Evolutionary conservation across 2,888 invertebrate genomes (phyloP).

Genomic region (Patella depressa): DNA sequence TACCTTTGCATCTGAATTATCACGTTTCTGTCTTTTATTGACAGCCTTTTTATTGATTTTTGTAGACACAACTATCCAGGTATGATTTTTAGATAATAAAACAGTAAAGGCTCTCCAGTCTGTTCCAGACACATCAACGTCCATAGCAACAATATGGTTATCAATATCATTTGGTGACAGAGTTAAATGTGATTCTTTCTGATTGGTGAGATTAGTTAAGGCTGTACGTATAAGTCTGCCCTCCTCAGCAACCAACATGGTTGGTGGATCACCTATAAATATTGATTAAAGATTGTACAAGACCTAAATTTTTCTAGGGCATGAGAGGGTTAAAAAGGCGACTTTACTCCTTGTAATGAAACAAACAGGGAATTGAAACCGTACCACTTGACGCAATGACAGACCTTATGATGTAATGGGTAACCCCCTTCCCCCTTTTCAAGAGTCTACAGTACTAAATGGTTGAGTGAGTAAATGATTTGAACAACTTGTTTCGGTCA

Average conservation of each 20-base stretch:
- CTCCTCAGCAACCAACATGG: slow-evolving; percentile 46
- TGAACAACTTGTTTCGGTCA: too few relatives aligned
- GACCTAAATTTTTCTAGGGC: too few relatives aligned
- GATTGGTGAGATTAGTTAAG: background rate
- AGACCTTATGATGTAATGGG: too few relatives aligned
- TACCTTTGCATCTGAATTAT: too few relatives aligned
- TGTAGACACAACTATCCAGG: background rate
- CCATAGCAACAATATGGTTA: slow-evolving; percentile 30
- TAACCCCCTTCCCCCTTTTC: too few relatives aligned
- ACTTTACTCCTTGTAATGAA: too few relatives aligned
- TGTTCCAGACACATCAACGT: slow-evolving; percentile 31
- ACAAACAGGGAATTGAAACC: too few relatives aligned
- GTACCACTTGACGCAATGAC: too few relatives aligned
- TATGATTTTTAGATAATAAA: slow-evolving; percentile 6
- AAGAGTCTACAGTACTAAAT: too few relatives aligned
- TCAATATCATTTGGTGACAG: background rate
- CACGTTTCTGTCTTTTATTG: background rate
- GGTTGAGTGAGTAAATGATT: too few relatives aligned
- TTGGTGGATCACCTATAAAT: slow-evolving; percentile 28
- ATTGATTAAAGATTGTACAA: too few relatives aligned
- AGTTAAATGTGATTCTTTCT: background rate
- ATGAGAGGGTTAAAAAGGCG: too few relatives aligned
- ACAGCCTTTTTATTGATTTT: background rate
- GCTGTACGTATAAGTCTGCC: slow-evolving; percentile 32
- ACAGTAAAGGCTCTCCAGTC: slow-evolving; percentile 21